These are phyloP conservation scores for Salarias fasciatus DNA, from an alignment of 2,797 vertebrate genomes.

Conservation along the genomic window DNA sequence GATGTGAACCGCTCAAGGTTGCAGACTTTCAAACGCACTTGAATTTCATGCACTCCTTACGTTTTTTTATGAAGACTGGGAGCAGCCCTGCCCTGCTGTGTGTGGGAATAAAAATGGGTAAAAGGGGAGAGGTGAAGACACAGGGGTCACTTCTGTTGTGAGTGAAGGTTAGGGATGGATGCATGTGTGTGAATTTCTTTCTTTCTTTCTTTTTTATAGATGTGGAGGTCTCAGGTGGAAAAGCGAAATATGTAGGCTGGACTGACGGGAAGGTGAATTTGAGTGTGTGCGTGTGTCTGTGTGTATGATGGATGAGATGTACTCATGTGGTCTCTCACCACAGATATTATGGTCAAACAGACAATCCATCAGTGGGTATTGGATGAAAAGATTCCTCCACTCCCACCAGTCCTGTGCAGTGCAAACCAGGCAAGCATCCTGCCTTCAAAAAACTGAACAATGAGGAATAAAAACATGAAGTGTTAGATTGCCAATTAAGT, in stretches of 20 bases:
- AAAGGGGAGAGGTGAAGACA: slow-evolving; percentile 65
- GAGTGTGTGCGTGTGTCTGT: slow-evolving; percentile 25
- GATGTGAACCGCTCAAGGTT: slow-evolving; percentile 64
- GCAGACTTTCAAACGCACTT: slow-evolving; percentile 25
- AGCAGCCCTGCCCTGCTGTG: slow-evolving; percentile 54
- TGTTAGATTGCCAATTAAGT: no score
- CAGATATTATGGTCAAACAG: slow-evolving; percentile 77
- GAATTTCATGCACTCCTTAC: slow-evolving; percentile 25
- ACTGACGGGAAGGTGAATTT: slow-evolving; percentile 56
- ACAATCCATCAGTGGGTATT: slow-evolving; percentile 74
- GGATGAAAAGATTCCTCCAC: slow-evolving; percentile 67
- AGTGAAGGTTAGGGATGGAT: slow-evolving; percentile 67
- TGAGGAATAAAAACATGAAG: no score
- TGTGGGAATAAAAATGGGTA: slow-evolving; percentile 39
- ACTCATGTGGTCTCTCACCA: slow-evolving; percentile 74
- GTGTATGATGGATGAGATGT: slow-evolving; percentile 76
- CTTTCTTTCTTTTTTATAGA: slow-evolving; percentile 22
- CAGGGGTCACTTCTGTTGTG: slow-evolving; percentile 67
- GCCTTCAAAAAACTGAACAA: no score
- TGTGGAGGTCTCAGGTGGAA: slow-evolving; percentile 75
- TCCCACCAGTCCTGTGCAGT: slow-evolving; percentile 31
- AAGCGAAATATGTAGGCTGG: slow-evolving; percentile 65
- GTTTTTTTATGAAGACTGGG: slow-evolving; percentile 31
- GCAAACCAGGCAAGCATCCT: not conserved
- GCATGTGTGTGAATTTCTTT: slow-evolving; percentile 30